These are phyloP conservation scores for Lypha dubia DNA, from an alignment of 2,888 invertebrate species.

Conservation along the genomic window DNA sequence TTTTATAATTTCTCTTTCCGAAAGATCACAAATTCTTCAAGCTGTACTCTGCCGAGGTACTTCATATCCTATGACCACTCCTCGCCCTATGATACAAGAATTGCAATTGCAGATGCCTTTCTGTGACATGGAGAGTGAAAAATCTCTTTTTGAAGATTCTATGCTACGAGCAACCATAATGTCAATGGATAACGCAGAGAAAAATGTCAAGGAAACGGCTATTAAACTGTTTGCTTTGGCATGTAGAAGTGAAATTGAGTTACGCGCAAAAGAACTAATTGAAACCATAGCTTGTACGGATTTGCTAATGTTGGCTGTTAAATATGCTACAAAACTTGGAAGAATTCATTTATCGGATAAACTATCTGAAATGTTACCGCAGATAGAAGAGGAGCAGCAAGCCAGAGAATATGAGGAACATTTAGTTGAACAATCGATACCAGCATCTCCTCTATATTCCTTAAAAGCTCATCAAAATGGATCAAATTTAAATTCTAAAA, in stretches of 20 bases:
- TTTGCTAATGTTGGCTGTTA: constrained; percentile 92
- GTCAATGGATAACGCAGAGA: constrained; percentile 86
- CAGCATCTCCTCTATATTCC: constrained; percentile 76
- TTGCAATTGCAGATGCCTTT: constrained; percentile 90
- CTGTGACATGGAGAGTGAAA: constrained; percentile 91
- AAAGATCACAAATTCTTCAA: constrained; percentile 90
- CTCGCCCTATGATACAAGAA: constrained; percentile 92
- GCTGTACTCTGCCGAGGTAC: constrained; percentile 95
- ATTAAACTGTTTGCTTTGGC: constrained; percentile 96
- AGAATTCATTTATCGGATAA: constrained; percentile 91
- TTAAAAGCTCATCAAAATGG: constrained; percentile 76
- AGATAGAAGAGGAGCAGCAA: constrained; percentile 80
- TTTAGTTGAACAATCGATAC: constrained; percentile 72
- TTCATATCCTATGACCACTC: constrained; percentile 93
- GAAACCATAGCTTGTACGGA: constrained; percentile 91
- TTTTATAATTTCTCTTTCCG: constrained; percentile 91
- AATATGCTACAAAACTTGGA: constrained; percentile 92
- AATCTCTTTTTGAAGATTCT: constrained; percentile 91
- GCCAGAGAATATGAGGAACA: constrained; percentile 63
- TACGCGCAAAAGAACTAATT: constrained; percentile 93
- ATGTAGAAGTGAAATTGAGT: constrained; percentile 92
- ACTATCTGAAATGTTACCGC: constrained; percentile 86
- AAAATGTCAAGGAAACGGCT: constrained; percentile 89
- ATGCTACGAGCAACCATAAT: constrained; percentile 87
- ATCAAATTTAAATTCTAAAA: constrained; percentile 68